These are phyloP conservation scores for Limanda limanda DNA, from an alignment of 2,113 vertebrate species.

Conservation along the genomic window DNA sequence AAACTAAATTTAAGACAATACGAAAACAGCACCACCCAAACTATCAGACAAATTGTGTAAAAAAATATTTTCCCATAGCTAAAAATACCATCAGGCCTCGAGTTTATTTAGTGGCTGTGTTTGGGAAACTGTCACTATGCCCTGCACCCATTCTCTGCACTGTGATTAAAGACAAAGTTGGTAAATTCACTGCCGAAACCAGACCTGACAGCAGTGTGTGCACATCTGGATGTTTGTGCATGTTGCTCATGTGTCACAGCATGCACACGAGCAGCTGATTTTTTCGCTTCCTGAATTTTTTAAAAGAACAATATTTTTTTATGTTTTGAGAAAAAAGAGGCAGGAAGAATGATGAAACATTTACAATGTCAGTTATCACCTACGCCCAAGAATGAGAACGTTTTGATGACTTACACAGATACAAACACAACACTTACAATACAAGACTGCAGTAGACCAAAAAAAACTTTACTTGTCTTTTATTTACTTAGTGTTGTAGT, in stretches of 20 bases:
- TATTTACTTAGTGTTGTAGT: constrained; percentile 23
- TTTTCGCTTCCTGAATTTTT: constrained; percentile 17
- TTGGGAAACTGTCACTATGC: constrained; percentile 44
- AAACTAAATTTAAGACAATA: constrained; percentile 40
- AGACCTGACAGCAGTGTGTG: constrained; percentile 46
- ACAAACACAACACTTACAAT: background rate
- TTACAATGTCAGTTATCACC: constrained; percentile 48
- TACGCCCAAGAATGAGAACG: constrained; percentile 39
- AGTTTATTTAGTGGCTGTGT: background rate
- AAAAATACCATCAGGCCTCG: constrained; percentile 51
- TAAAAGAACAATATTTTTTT: constrained; percentile 21
- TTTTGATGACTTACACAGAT: background rate
- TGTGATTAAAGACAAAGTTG: constrained; percentile 60
- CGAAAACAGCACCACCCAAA: constrained; percentile 34
- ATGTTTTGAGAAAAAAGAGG: constrained; percentile 16
- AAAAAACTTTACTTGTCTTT: too few species aligned
- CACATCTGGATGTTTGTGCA: background rate
- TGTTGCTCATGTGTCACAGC: constrained; percentile 1
- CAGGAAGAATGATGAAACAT: constrained; percentile 64
- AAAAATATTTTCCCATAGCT: constrained; percentile 24
- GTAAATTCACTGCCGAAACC: constrained; percentile 47
- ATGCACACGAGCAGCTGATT: background rate
- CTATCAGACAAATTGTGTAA: constrained; percentile 47
- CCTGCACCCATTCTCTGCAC: constrained; percentile 43
- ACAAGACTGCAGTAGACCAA: too few species aligned